These are phyloP conservation scores for Brevimyrus niger DNA, from an alignment of 2,113 vertebrate species.

Conservation along the genomic window DNA sequence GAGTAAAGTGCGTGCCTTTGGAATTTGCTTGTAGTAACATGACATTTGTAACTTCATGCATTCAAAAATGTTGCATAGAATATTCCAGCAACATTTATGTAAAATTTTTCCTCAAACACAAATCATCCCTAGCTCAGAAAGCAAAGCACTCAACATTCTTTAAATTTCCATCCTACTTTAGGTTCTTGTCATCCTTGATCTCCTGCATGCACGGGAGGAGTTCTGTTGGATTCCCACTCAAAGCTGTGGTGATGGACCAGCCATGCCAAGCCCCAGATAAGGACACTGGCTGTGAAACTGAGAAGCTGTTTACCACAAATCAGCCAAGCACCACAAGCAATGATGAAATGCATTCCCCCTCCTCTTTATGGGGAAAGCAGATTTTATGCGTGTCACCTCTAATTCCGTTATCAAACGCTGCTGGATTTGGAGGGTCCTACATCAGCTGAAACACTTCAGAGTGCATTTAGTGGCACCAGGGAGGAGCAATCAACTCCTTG, in stretches of 20 bases:
- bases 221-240: not conserved
- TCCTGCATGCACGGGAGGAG: slow-evolving; percentile 23
- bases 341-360: not conserved
- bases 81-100: not conserved
- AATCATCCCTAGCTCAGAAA: not conserved
- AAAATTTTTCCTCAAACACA: not conserved
- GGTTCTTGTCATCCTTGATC: slow-evolving; percentile 41
- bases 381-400: not conserved
- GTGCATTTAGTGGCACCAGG: not conserved
- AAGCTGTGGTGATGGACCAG: not conserved
- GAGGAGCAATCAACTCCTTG: not conserved
- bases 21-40: not conserved
- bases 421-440: not conserved
- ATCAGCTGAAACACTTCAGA: slow-evolving; percentile 23
- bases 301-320: not conserved
- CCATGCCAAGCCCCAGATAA: not conserved
- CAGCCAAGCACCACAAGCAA: not conserved
- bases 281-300: not conserved
- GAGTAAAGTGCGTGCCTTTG: not conserved
- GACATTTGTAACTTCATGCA: not conserved
- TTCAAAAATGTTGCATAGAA: not conserved
- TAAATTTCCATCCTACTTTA: slow-evolving; percentile 27
- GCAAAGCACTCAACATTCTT: not conserved
- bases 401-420: not conserved
- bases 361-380: not conserved